Evolutionary conservation across 2,113 vertebrate species (phyloP), one percentile per base, ranked within the genome.

Genomic region (Melanotaenia duboulayi): DNA sequence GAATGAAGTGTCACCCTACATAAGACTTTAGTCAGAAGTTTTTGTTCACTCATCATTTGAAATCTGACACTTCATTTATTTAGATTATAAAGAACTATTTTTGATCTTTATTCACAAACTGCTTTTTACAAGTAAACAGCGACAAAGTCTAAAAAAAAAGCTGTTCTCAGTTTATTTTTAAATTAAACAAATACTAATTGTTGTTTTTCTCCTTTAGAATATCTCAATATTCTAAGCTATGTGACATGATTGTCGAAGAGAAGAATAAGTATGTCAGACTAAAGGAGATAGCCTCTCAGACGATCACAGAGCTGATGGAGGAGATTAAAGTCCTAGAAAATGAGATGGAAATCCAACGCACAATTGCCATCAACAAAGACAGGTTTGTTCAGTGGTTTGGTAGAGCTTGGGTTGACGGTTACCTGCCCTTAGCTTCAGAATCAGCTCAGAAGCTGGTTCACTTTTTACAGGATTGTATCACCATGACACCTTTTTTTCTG

Each of bases 201-300:
- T 17, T 59, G 11, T 55, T 42, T 51, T 70, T 17, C 28, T 28
- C 74, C 72, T 14, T 82, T 82, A 99, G 97, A 87, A 86, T 97
- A 65, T 88, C 71, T 73, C 88, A 92, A 57, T 94, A 93, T 82
- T 80, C 88, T 58, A 93, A 91, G 56, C 75, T 97, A 19, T 94
- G 92, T 59, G 86, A 95, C 24, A 61, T 91, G 58, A 59, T 97
- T 40, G 90, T 90, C 72, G 92, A 74, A 17, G 96, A 98, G 92
- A 95, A 92, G 83, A 95, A 95, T 14, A 99, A 96, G 85, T 95
- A 92, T 68, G 85, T 96, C n/a, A 90, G 91, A 22, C 90, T 97
- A 64, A 93, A 95, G 79, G 84, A 93, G 50, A 84, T 78, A 60
- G 92, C 95, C 74, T 93, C 94, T 7, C 95, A 96, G 76, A 94